Base-by-base conservation (phyloP, 2,888 invertebrate species). In the Stratiomys singularior region DNA sequence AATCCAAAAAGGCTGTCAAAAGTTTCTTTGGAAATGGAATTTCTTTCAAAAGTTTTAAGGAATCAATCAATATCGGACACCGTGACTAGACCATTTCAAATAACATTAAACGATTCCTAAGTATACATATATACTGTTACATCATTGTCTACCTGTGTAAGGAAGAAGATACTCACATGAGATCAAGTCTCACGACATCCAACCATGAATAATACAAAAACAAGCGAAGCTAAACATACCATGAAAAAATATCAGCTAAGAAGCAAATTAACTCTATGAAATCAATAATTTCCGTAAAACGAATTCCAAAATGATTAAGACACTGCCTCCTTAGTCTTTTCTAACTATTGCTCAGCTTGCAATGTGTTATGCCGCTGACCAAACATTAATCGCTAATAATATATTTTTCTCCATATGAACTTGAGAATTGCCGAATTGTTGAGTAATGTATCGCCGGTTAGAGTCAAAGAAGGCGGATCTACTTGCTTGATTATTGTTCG, bases 281-380 rank as follows among this genome's bases (percentile, higher is more conserved):
- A 52, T 37, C 58, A 74, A 74, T 58, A 58, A 74, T 74, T 74
- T 74, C 74, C 74, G 58, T 37, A 60, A 58, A 74, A 37, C 60
- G 9, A 74, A 74, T 74, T 74, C 58, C 60, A 23, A 37, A 30
- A 44, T 74, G 52, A 60, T 74, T 58, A 74, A 72, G 71, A 72
- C 27, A 56, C 69, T n/a, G 52, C 37, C 37, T 37, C 37, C 37
- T 37, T 37, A 37, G 37, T 9, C 37, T 3, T 37, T 37, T 5
- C 37, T 37, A 37, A 9, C 3, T 9, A 37, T 5, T 5, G 37
- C 37, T 5, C 9, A 37, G 37, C 37, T 37, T 3, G 37, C 37
- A 37, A 37, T 37, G 9, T 9, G 37, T 5, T 37, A 37, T 37
- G 37, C 37, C 9, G 52, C 52, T n/a, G 18, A 52, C 52, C 52